Conservation (phyloP, 2,888 invertebrate species). For the Drosophila rubida region DNA sequence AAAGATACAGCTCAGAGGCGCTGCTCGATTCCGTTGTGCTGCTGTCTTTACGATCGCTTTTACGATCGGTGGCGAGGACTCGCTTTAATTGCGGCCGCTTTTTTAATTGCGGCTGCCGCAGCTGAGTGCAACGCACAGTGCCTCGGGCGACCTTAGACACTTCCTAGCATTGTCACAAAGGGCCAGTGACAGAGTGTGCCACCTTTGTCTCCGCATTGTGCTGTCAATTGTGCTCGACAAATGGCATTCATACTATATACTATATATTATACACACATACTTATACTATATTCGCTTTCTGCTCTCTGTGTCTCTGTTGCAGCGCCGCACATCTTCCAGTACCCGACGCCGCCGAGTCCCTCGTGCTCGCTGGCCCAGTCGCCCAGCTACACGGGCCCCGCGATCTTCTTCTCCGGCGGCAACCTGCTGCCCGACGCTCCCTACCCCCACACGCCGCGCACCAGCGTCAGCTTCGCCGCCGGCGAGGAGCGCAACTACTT, state of each 20-base stretch:
- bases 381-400: slow-evolving; percentile 79
- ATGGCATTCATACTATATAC: background rate
- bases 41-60: slow-evolving; percentile 33
- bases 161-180: slow-evolving; percentile 70
- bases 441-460: slow-evolving; percentile 81
- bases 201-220: slow-evolving; percentile 56
- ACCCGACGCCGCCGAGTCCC: slow-evolving; percentile 84
- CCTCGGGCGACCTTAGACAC: slow-evolving; percentile 62
- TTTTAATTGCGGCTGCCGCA: slow-evolving; percentile 30
- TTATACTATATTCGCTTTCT: too few species aligned
- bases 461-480: slow-evolving; percentile 80
- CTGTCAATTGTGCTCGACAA: slow-evolving; percentile 7
- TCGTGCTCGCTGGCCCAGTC: slow-evolving; percentile 82
- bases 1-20: background rate
- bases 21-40: slow-evolving; percentile 1
- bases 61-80: slow-evolving; percentile 47
- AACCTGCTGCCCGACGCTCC: background rate
- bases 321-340: slow-evolving; percentile 84
- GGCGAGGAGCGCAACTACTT: slow-evolving; percentile 82
- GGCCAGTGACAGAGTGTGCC: slow-evolving; percentile 56
- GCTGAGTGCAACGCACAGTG: slow-evolving; percentile 20
- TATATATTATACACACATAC: slow-evolving; percentile 48
- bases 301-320: slow-evolving; percentile 37
- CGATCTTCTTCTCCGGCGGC: slow-evolving; percentile 83
- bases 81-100: slow-evolving; percentile 47